Conservation (phyloP, 2,888 invertebrate species). For the Arge pagana region DNA sequence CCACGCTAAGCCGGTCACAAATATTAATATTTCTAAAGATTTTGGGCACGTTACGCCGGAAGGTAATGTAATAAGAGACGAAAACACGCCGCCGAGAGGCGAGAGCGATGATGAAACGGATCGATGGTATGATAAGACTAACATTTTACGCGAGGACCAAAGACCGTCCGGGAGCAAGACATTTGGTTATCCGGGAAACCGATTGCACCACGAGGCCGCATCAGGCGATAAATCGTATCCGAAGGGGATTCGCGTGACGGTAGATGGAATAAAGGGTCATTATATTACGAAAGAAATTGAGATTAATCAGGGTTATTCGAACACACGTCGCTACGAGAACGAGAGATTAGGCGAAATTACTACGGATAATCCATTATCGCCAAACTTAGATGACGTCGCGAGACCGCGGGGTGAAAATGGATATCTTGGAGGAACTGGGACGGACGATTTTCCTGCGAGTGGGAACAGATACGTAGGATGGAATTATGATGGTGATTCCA, state of each 20-base stretch:
- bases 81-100: not conserved
- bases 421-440: no score
- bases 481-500: no score
- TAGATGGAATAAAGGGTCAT: slow-evolving; percentile 39
- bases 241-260: slow-evolving; percentile 36
- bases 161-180: no score
- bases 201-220: no score
- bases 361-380: no score
- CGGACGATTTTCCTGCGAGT: no score
- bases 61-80: slow-evolving; percentile 23
- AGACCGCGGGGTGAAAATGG: no score
- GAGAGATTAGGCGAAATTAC: no score
- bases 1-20: not conserved
- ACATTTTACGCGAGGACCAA: slow-evolving; percentile 31
- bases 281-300: slow-evolving; percentile 40
- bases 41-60: not conserved
- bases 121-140: slow-evolving; percentile 38
- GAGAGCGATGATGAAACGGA: slow-evolving; percentile 21
- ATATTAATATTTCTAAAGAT: not conserved
- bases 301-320: slow-evolving; percentile 45
- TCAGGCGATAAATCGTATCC: slow-evolving; percentile 1
- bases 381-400: no score
- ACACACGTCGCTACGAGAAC: slow-evolving; percentile 33
- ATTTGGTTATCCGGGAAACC: no score
- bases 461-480: no score